Evolutionary conservation across 2,113 vertebrate genomes (phyloP), one percentile per base, ranked within the genome.

Genomic region (Notarius quadriscutis): DNA sequence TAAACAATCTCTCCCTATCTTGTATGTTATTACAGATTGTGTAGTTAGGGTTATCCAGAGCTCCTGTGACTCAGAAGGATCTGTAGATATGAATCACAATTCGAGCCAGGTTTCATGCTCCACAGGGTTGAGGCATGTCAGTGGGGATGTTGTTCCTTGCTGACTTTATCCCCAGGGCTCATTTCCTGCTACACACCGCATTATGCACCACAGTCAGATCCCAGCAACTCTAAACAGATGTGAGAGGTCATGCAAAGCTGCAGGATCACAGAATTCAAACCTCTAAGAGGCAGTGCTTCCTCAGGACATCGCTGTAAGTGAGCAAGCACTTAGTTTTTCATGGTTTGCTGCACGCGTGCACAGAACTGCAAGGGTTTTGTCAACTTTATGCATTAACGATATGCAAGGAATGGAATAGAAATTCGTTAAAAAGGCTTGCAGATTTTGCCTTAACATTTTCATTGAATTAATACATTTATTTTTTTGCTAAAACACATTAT

Each of bases 51-150:
- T 69, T 86, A 74, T 71, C 62, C 10, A 81, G 75, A 77, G 63
- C 53, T 78, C 85, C 89, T 67, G 67, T 81, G 81, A 77, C 81
- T 84, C 84, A 84, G 81, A 88, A 84, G 84, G 81, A 84, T 86
- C 60, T 85, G 86, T 81, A 87, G 74, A 84, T 89, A 81, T 74
- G 27, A 87, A n/a, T 74, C 69, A 88, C 81, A 88, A 82, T 65
- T 27, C 50, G 60, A 84, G 78, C 88, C 88, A 90, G 89, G 86
- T 87, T 88, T 85, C n/a, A 75, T 72, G 67, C 81, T 55, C 87
- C 79, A 57, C 69, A 50, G 75, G 74, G 60, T 79, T 87, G 14
- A 67, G 67, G 50, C 87, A n/a, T 83, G 82, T 85, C 57, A 34
- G 83, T 85, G 86, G 79, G 85, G 78, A 83, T 84, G 89, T 88